A percentile compares a stretch with the other conserved stretches of the same genome.
Evolutionary conservation across 2,888 invertebrate species (phyloP).

Genomic region (Carterocephalus palaemon): DNA sequence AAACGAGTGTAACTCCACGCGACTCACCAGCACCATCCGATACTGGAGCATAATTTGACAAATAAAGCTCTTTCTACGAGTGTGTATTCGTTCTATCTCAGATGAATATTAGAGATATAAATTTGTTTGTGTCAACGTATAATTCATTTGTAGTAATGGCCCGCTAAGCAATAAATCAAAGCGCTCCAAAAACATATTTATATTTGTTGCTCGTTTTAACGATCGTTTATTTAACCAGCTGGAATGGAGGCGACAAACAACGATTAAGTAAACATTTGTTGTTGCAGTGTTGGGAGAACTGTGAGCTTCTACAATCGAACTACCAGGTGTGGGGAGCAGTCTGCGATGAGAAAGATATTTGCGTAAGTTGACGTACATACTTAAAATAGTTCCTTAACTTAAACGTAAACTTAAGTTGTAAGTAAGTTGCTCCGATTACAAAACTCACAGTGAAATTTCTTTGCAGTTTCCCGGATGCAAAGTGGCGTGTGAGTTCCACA

Average conservation of each 20-base stretch:
- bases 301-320: constrained; percentile 85
- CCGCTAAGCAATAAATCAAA: constrained; percentile 23
- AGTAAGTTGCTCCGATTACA: no score
- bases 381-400: neutral
- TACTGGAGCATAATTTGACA: constrained; percentile 50
- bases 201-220: constrained; percentile 21
- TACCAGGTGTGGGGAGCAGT: constrained; percentile 85
- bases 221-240: constrained; percentile 23
- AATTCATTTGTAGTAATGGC: constrained; percentile 24
- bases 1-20: constrained; percentile 47
- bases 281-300: constrained; percentile 88
- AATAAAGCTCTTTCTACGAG: constrained; percentile 44
- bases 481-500: constrained; percentile 84
- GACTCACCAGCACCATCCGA: constrained; percentile 41
- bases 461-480: constrained; percentile 85
- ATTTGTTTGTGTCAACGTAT: constrained; percentile 23
- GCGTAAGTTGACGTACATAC: constrained; percentile 78
- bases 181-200: constrained; percentile 19
- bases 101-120: constrained; percentile 35
- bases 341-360: constrained; percentile 84
- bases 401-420: no score
- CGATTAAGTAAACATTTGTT: constrained; percentile 46
- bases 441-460: constrained; percentile 32
- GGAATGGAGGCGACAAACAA: constrained; percentile 18
- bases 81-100: constrained; percentile 35